Base-by-base conservation (phyloP, 2,797 vertebrate genomes). In the Sphenopsis melanotis region DNA sequence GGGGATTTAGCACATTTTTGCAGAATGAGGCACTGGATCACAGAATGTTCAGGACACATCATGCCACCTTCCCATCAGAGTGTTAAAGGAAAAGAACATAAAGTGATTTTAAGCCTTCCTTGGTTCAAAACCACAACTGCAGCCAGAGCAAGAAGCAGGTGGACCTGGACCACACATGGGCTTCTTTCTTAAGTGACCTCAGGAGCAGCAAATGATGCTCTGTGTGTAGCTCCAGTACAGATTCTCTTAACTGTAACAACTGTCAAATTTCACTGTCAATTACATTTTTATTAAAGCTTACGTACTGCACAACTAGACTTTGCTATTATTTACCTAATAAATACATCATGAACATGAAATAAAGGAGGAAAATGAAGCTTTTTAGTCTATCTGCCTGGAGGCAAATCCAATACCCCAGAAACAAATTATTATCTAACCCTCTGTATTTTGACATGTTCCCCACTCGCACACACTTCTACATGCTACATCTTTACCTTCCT, bases 301-400 rank as follows among this genome's bases (percentile, higher is more conserved):
- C n/a, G 21, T 59, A 94, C 71, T 49, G 19, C 76, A 90, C 74
- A 93, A 94, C 91, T 81, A 95, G 87, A 87, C 79, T 69, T 82
- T 81, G 64, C 70, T 95, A 94, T 95, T 96, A 95, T 96, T 96
- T 97, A 96, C 91, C 70, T 95, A 96, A 94, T 94, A 96, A 93
- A 96, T 87, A 95, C 82, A 95, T 90, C 82, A 92, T 49, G 64
- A 96, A 86, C 89, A 89, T 79, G 83, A 95, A 96, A 92, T 89
- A 96, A 86, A 84, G 68, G 17, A 79, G 19, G 47, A 86, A 34
- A 83, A 94, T 5, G 30, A 96, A 92, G 56, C 94, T 97, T 97
- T 91, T 96, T 80, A 96, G 94, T 83, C 90, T 70, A 70, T 95
- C 87, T 94, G 89, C 94, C 96, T 89, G 69, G 70, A 97, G 95